Evolutionary conservation across 1,140 invertebrate species (phyloP).

Genomic region (Drosophila miranda): DNA sequence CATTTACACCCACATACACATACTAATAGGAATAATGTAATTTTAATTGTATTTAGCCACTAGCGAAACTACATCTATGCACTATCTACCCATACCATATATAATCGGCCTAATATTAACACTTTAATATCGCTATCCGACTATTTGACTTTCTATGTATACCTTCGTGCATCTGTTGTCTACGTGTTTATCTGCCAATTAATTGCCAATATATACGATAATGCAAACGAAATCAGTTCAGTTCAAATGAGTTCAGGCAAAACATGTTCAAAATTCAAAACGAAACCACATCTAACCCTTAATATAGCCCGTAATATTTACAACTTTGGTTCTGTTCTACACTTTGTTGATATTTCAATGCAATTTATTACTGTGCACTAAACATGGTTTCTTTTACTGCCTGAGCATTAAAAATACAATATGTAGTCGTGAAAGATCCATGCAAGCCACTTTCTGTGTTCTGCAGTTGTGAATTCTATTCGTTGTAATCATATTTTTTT

Average conservation of each 20-base stretch:
- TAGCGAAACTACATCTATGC: constrained; percentile 70
- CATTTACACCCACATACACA: constrained; percentile 72
- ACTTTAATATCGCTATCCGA: constrained; percentile 44
- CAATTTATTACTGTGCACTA: constrained; percentile 74
- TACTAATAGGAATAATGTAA: constrained; percentile 80
- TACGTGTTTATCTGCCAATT: constrained; percentile 58
- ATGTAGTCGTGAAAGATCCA: not conserved
- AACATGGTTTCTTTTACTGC: constrained; percentile 22
- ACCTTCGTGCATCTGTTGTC: constrained; percentile 50
- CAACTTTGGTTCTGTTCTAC: constrained; percentile 53
- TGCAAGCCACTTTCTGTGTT: constrained; percentile 44
- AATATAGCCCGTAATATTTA: constrained; percentile 26
- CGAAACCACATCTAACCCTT: constrained; percentile 31
- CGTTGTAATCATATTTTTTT: constrained; percentile 51
- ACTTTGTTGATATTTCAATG: constrained; percentile 71
- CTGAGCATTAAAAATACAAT: constrained; percentile 28
- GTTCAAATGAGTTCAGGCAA: constrained; percentile 1
- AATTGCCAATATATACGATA: constrained; percentile 52
- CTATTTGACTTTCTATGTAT: constrained; percentile 27
- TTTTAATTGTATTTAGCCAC: constrained; percentile 74
- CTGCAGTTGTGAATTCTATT: constrained; percentile 28
- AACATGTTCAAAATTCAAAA: constrained; percentile 27
- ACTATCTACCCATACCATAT: constrained; percentile 37
- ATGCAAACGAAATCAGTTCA: constrained; percentile 7
- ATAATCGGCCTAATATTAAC: constrained; percentile 55